Conservation (phyloP, 2,113 vertebrate genomes). For the Pseudorectes ferrugineus region DNA sequence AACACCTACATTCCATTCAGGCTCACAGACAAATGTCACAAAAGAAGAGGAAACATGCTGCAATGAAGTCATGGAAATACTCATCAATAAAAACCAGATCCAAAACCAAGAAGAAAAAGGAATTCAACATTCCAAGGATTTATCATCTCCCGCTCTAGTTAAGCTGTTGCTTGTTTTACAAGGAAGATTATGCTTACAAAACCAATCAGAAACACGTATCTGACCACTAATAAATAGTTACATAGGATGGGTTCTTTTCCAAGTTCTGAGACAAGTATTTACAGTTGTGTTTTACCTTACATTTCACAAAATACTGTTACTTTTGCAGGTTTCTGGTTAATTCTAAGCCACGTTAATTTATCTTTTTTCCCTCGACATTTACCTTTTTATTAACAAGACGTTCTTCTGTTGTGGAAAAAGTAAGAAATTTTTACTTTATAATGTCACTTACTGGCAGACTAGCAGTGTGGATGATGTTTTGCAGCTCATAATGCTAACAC, state of each 20-base stretch:
- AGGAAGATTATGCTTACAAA: background rate
- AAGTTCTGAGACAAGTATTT: background rate
- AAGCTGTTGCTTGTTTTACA: background rate
- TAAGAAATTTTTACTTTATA: background rate
- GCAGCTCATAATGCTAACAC: background rate
- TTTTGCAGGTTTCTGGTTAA: background rate
- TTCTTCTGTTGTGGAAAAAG: background rate
- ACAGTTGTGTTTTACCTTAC: background rate
- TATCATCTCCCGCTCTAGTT: background rate
- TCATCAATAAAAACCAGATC: background rate
- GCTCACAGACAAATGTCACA: background rate
- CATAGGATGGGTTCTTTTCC: background rate
- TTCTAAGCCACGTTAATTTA: background rate
- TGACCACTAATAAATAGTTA: background rate
- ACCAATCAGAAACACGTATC: background rate
- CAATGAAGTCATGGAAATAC: background rate
- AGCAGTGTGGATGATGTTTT: background rate
- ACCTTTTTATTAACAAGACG: background rate
- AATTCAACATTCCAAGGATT: background rate
- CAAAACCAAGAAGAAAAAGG: background rate
- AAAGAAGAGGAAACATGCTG: background rate
- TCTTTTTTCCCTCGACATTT: background rate
- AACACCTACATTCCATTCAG: background rate
- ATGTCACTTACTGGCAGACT: background rate
- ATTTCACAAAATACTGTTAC: background rate